These are phyloP conservation scores for Syrphus vitripennis DNA, from an alignment of 2,888 invertebrate species.

Conservation along the genomic window DNA sequence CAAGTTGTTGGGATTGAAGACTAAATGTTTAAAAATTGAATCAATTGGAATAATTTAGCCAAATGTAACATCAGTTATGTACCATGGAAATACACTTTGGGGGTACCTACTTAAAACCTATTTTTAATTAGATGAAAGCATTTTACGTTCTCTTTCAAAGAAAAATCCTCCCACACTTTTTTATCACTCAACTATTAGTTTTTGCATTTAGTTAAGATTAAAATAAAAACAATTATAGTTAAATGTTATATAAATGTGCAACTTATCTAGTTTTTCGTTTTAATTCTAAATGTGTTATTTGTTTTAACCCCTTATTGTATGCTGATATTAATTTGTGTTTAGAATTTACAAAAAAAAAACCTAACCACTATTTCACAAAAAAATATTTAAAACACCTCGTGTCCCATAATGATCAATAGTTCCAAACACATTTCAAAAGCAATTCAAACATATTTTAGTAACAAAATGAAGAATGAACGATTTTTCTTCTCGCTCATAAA, in stretches of 20 bases:
- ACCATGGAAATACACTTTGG: too few relatives aligned
- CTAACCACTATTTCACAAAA: constrained; percentile 27
- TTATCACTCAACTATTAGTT: neutral
- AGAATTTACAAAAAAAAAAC: constrained; percentile 29
- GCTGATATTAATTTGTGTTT: constrained; percentile 49
- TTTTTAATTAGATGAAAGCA: neutral
- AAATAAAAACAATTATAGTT: neutral
- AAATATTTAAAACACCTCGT: constrained; percentile 16
- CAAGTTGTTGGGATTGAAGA: too few relatives aligned
- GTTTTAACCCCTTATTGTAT: constrained; percentile 14
- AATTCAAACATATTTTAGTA: neutral
- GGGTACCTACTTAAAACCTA: neutral
- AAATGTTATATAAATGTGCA: constrained; percentile 41
- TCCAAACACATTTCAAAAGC: constrained; percentile 18
- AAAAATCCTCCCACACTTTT: neutral
- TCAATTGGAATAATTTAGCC: too few relatives aligned
- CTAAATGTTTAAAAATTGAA: too few relatives aligned
- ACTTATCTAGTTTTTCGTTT: constrained; percentile 24
- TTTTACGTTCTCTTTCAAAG: too few relatives aligned
- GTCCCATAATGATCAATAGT: neutral
- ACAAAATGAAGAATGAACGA: constrained; percentile 1
- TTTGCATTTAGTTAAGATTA: constrained; percentile 13
- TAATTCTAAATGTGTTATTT: constrained; percentile 46
- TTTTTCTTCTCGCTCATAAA: constrained; percentile 4
- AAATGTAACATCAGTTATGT: too few relatives aligned